Conservation (phyloP, 2,113 vertebrate genomes). For the Trichomycterus rosablanca region DNA sequence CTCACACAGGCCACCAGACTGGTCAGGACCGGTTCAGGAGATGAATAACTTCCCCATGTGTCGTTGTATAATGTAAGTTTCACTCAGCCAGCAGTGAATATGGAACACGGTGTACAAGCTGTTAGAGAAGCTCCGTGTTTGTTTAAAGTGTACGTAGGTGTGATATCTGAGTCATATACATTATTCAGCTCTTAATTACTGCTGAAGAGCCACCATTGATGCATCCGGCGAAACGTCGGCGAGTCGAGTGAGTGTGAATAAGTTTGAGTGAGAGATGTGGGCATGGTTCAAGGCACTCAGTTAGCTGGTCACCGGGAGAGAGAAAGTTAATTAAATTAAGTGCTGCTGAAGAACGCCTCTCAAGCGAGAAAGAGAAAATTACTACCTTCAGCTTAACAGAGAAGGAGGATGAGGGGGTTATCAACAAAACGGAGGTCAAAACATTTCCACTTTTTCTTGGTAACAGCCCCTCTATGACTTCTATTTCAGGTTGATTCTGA, state of each 20-base stretch:
- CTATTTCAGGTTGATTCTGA: no score
- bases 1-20: no score
- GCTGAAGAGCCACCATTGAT: neutral
- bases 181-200: neutral
- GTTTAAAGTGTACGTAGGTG: neutral
- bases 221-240: neutral
- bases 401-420: conserved; percentile 2
- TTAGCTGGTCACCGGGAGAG: conserved; percentile 20
- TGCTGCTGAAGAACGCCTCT: conserved; percentile 5
- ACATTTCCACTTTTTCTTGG: neutral
- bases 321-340: conserved; percentile 34
- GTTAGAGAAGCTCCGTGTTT: neutral
- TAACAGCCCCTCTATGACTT: no score
- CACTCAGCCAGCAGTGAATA: no score
- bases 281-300: neutral
- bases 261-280: conserved; percentile 4
- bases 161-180: neutral
- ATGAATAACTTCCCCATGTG: no score
- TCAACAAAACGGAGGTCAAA: conserved; percentile 12
- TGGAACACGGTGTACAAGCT: no score
- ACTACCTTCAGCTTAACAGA: neutral
- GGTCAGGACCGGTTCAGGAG: no score
- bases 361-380: conserved; percentile 1
- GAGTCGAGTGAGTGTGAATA: conserved; percentile 1
- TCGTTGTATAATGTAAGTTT: no score